Evolutionary conservation across 2,797 vertebrate genomes (phyloP).

Genomic region (Pelochelys cantorii): DNA sequence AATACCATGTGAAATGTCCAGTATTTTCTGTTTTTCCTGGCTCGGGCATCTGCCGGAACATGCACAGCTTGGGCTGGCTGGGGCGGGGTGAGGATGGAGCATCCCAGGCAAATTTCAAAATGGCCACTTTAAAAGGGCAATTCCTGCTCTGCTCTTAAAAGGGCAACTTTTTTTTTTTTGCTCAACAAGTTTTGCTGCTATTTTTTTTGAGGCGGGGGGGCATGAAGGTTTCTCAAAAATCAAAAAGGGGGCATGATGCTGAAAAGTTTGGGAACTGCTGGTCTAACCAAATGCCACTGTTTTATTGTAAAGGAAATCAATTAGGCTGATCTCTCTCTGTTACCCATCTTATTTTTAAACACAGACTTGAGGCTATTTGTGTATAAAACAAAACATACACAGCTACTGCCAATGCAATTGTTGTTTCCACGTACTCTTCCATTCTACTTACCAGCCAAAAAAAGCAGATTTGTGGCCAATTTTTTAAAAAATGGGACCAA

Average conservation of each 20-base stretch:
- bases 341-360: background rate
- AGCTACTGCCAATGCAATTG: background rate
- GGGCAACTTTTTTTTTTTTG: no score
- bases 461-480: background rate
- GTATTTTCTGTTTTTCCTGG: no score
- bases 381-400: background rate
- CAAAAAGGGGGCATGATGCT: background rate
- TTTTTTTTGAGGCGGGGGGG: no score
- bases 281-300: background rate
- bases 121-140: no score
- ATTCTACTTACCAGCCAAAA: background rate
- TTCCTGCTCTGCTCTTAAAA: no score
- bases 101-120: no score
- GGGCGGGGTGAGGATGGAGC: no score
- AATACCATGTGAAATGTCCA: no score
- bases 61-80: no score
- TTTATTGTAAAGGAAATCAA: background rate
- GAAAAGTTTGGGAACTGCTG: background rate
- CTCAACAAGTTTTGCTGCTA: no score
- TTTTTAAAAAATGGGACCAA: background rate
- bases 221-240: no score
- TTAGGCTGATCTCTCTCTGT: background rate
- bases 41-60: no score
- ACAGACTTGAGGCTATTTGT: background rate
- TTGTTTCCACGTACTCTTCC: background rate